Evolutionary conservation across 1,140 invertebrate genomes (phyloP).

Genomic region (Reticulitermes speratus): DNA sequence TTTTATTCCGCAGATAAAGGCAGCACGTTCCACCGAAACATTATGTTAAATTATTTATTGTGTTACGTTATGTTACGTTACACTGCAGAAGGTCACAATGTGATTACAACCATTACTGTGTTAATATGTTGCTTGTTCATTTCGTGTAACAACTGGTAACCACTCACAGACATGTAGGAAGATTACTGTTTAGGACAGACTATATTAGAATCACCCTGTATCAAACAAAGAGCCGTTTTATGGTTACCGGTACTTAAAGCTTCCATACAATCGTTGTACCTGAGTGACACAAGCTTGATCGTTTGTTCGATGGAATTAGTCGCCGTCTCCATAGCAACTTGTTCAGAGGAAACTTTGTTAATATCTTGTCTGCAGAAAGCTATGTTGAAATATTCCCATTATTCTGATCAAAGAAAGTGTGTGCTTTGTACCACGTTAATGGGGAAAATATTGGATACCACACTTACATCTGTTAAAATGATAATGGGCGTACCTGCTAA

Average conservation of each 20-base stretch:
- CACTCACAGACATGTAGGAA: background rate
- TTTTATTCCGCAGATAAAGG: too few species aligned
- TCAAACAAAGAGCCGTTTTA: background rate
- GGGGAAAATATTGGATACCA: background rate
- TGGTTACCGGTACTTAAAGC: background rate
- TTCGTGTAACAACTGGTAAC: background rate
- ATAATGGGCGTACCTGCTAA: background rate
- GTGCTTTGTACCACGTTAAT: background rate
- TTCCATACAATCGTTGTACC: background rate
- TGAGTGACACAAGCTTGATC: background rate
- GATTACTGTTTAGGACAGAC: background rate
- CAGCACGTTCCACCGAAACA: too few species aligned
- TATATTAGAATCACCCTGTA: background rate
- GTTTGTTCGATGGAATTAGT: background rate
- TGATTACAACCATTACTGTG: too few species aligned
- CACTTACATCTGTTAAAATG: background rate
- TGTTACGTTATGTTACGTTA: too few species aligned
- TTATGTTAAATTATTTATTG: too few species aligned
- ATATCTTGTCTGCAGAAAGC: background rate
- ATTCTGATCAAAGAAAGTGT: background rate
- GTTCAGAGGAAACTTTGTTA: background rate
- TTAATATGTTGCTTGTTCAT: too few species aligned
- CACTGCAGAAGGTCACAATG: too few species aligned
- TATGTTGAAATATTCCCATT: background rate
- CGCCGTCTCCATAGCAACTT: background rate